Conservation (phyloP, 1,140 invertebrate genomes). For the Drosophila kikkawai region DNA sequence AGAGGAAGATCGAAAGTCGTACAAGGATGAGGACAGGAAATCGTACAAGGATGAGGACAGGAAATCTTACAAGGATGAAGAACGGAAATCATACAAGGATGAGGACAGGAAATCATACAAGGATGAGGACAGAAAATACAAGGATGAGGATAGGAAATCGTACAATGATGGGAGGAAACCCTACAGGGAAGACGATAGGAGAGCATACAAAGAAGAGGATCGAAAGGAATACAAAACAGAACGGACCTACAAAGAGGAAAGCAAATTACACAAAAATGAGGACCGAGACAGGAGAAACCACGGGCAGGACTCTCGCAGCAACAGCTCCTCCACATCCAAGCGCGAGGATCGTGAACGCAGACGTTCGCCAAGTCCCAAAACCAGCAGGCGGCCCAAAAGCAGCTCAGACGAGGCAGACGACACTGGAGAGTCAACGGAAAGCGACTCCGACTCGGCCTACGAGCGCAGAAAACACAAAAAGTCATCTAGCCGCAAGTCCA, state of each 20-base stretch:
- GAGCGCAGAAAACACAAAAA: slow-evolving; percentile 71
- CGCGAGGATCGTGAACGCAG: slow-evolving; percentile 26
- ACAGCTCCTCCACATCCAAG: slow-evolving; percentile 37
- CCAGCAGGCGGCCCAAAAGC: slow-evolving; percentile 36
- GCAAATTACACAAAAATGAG: slow-evolving; percentile 12
- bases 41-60: slow-evolving; percentile 2
- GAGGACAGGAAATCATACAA: neutral
- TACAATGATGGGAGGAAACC: slow-evolving; percentile 15
- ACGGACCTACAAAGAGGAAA: slow-evolving; percentile 13
- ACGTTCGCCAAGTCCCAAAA: slow-evolving; percentile 36
- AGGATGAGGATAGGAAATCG: slow-evolving; percentile 30
- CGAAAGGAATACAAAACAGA: slow-evolving; percentile 29
- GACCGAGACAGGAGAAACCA: slow-evolving; percentile 19
- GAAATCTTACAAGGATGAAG: slow-evolving; percentile 5
- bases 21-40: slow-evolving; percentile 13
- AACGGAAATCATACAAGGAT: slow-evolving; percentile 1
- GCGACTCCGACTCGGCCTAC: slow-evolving; percentile 72
- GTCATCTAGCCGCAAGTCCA: slow-evolving; percentile 55
- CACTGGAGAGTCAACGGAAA: slow-evolving; percentile 71
- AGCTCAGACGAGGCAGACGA: slow-evolving; percentile 71
- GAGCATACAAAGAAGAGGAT: slow-evolving; percentile 31
- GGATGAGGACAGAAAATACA: slow-evolving; percentile 8
- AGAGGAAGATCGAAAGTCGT: slow-evolving; percentile 45
- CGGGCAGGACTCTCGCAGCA: slow-evolving; percentile 21
- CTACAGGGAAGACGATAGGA: slow-evolving; percentile 30